phyloP scores from a whole-genome alignment of 2,888 invertebrate species.

The Bugula neritina region DNA sequence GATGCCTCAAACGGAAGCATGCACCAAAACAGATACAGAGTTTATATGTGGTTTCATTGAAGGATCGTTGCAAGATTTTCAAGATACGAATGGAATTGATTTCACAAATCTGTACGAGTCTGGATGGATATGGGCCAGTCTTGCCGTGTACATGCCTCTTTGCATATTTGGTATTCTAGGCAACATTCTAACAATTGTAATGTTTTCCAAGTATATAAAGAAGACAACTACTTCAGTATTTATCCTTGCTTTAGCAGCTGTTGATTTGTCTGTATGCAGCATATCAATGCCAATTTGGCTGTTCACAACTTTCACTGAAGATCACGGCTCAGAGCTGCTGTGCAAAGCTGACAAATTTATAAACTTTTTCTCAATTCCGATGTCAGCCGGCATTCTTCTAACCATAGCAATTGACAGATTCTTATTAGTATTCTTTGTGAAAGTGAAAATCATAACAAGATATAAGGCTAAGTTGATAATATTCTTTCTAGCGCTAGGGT shows the following conservation, averaged over 20 bases:
- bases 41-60: not conserved
- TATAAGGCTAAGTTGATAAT: slow-evolving; percentile 32
- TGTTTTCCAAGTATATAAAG: slow-evolving; percentile 24
- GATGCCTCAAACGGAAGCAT: too few relatives aligned
- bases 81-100: not conserved
- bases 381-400: slow-evolving; percentile 38
- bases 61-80: not conserved
- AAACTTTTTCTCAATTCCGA: slow-evolving; percentile 35
- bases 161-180: slow-evolving; percentile 21
- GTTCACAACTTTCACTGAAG: slow-evolving; percentile 34
- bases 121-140: slow-evolving; percentile 21
- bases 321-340: slow-evolving; percentile 34
- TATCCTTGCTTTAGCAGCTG: slow-evolving; percentile 38
- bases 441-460: slow-evolving; percentile 31
- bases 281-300: slow-evolving; percentile 36
- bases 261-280: slow-evolving; percentile 38
- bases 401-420: slow-evolving; percentile 42
- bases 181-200: slow-evolving; percentile 16
- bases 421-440: slow-evolving; percentile 37
- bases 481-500: slow-evolving; percentile 31
- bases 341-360: slow-evolving; percentile 38
- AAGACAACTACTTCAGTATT: slow-evolving; percentile 34
- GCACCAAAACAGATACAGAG: not conserved
- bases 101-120: not conserved
- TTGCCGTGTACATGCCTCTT: not conserved